Conservation (phyloP, 2,888 invertebrate species). For the Patella pellucida region DNA sequence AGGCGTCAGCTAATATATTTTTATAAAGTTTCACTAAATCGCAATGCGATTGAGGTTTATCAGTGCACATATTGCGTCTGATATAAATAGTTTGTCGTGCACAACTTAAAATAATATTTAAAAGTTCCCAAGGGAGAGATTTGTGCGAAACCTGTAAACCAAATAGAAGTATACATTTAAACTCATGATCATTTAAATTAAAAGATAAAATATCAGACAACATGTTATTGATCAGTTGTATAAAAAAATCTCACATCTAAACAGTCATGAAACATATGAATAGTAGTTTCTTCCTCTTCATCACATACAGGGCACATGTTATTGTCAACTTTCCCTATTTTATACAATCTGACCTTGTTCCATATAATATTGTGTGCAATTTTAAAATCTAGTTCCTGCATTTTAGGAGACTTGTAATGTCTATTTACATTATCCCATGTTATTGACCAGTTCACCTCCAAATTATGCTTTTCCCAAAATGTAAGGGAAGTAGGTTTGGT, state of each 20-base stretch:
- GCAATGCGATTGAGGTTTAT: not conserved
- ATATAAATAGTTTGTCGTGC: not conserved
- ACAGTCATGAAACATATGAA: not conserved
- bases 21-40: not conserved
- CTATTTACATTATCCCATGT: not conserved
- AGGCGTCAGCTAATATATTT: not conserved
- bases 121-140: not conserved
- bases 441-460: not conserved
- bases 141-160: not conserved
- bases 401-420: not conserved
- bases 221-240: not conserved
- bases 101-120: not conserved
- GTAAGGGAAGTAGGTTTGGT: not conserved
- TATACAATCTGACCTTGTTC: not conserved
- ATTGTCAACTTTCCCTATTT: not conserved
- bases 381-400: not conserved
- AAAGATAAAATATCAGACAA: not conserved
- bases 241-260: not conserved
- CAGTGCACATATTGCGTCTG: not conserved
- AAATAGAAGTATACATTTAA: not conserved
- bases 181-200: not conserved
- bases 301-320: not conserved
- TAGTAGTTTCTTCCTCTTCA: not conserved
- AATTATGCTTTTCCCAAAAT: not conserved
- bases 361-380: not conserved